Base-by-base conservation (phyloP, 2,113 vertebrate species). In the Leptobrachium leishanense region DNA sequence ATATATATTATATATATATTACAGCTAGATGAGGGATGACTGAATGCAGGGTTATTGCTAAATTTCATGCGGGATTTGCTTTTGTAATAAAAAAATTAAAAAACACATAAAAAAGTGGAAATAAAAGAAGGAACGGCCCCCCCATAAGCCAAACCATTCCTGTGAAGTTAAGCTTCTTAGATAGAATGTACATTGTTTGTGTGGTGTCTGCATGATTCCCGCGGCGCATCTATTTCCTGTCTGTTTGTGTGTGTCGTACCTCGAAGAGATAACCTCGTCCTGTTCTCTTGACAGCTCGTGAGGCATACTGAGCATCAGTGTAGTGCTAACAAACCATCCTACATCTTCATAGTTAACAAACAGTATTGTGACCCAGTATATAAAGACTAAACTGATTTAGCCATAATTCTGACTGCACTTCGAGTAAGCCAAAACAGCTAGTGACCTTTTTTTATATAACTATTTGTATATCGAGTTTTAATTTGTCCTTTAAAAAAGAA, bases 401-500 rank as follows among this genome's bases (percentile, higher is more conserved):
- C 93, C 93, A 94, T 94, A 93, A 91, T 90, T 92, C 92, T 93
- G 90, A 93, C 92, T 92, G 92, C 92, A 93, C 93, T 93, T 93
- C 91, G 85, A 90, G 88, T 90, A 93, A 94, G 92, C 93, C 92
- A 93, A 93, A 93, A 92, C 92, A 93, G 91, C 91, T 92, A 91
- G 90, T 90, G 91, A 91, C 90, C 92, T 93, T 94, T 90, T 31
- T 94, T 94, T 81, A 74, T 93, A 93, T 92, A 31, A 88, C 91
- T 94, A 90, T 93, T 94, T 94, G 91, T 92, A 93, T 92, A 88
- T 86, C 82, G 85, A 91, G 92, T 93, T 92, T 95, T 92, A 92
- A 93, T 94, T 92, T 94, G 94, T 97, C 94, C 94, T 96, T 95
- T 95, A 95, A 94, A 95, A 90, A 87, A 92, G 8, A 5, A 8